Base-by-base conservation (phyloP, 2,888 invertebrate species). In the Stenolophus ochropezus region DNA sequence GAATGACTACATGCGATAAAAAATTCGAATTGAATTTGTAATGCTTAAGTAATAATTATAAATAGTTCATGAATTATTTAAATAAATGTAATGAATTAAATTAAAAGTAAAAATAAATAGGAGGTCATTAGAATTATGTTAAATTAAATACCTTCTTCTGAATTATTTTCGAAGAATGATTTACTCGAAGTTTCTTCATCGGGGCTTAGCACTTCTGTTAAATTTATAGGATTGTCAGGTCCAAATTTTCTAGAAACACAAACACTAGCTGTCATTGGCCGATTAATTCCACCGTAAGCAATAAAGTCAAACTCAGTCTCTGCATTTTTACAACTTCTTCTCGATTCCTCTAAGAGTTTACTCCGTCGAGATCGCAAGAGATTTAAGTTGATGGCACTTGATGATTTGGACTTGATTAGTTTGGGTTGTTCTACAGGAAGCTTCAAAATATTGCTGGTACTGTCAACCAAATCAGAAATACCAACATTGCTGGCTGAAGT, bases 331-430 rank as follows among this genome's bases (percentile, higher is more conserved):
- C 87, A 87, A 49, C 86, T 85, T 47, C 84, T 83, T 53, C 87
- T 87, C 56, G 87, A 86, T 71, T 88, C 87, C 78, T 88, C 88
- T 83, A 87, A 81, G 11, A 88, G 4, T 83, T 88, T 88, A 79
- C 86, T 87, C 21, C 89, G 85, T 18, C 89, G 84, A 18, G 87
- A 86, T 56, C 89, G 84, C 71, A 89, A 83, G 83, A 89, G 83
- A 83, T 87, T 89, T 82, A 90, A 85, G 84, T 90, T 90, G 42
- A 90, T 90, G 4, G 89, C 88, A 85, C 89, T 89, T 82, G 89
- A 89, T 5, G 89, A 89, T 84, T 90, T 90, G 1, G 89, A 88
- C 83, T 90, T 90, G 27, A 87, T 88, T 82, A 89, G 84, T 23
- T 87, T 83, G 0, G 89, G 89, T 79, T 88, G 87, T 20, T 85